phyloP scores from a whole-genome alignment of 1,140 invertebrate species.

The Drosophila lowei region DNA sequence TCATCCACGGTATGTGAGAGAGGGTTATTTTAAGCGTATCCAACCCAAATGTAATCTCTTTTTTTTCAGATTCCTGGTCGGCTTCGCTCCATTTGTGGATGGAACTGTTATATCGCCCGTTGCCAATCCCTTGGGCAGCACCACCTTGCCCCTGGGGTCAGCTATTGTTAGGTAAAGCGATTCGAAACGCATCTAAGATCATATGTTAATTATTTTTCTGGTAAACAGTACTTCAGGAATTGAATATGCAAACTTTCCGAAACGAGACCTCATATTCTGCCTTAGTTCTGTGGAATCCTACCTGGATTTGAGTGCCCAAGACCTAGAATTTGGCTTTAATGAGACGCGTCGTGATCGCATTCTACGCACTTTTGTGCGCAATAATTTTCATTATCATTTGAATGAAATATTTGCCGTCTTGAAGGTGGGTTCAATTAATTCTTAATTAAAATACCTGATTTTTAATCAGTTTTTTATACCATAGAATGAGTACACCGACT shows the following conservation, averaged over 20 bases:
- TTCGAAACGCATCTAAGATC: not conserved
- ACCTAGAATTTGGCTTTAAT: conserved; percentile 93
- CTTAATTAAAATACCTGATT: too few species aligned
- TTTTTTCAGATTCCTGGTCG: conserved; percentile 88
- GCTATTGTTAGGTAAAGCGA: conserved; percentile 79
- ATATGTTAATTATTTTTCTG: conserved; percentile 19
- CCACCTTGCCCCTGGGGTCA: conserved; percentile 77
- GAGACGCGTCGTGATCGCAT: conserved; percentile 92
- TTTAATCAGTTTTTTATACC: not conserved
- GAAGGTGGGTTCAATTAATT: conserved; percentile 83
- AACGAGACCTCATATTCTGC: conserved; percentile 90
- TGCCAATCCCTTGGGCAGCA: conserved; percentile 72
- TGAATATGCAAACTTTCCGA: conserved; percentile 92
- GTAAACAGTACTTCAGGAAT: conserved; percentile 86
- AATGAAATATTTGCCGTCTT: conserved; percentile 95
- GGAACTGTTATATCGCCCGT: conserved; percentile 89
- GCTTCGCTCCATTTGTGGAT: conserved; percentile 95
- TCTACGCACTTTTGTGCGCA: conserved; percentile 93
- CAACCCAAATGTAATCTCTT: not conserved
- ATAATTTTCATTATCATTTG: conserved; percentile 94
- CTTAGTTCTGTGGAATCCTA: conserved; percentile 90
- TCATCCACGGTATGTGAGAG: conserved; percentile 85
- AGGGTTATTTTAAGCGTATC: not conserved
- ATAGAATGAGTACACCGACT: conserved; percentile 95
- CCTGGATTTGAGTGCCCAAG: conserved; percentile 89